Evolutionary conservation across 2,888 invertebrate genomes (phyloP).

Genomic region (Kryphioiulus occultus): DNA sequence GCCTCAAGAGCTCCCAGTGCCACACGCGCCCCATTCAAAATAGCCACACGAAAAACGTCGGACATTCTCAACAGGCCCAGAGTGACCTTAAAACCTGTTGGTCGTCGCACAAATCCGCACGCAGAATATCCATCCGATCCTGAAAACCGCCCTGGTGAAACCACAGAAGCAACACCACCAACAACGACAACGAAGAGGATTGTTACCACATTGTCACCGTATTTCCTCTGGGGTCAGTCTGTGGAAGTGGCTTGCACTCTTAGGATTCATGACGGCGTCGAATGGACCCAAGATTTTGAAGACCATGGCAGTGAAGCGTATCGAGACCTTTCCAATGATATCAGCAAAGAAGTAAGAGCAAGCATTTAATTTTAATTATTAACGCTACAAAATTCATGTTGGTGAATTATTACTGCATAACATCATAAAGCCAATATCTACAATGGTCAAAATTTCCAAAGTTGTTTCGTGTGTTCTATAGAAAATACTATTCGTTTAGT

Average conservation of each 20-base stretch:
- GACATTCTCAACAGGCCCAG: slow-evolving; percentile 48
- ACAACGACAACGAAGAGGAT: slow-evolving; percentile 51
- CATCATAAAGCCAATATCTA: no score
- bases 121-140: slow-evolving; percentile 52
- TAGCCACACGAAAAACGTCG: slow-evolving; percentile 50
- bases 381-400: no score
- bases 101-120: slow-evolving; percentile 41
- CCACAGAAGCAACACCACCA: slow-evolving; percentile 33
- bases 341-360: slow-evolving; percentile 75
- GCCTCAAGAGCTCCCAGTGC: slow-evolving; percentile 41
- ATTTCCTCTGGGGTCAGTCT: slow-evolving; percentile 53
- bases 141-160: slow-evolving; percentile 45
- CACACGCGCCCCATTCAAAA: slow-evolving; percentile 49
- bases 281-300: slow-evolving; percentile 84
- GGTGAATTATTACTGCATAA: no score
- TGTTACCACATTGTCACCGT: slow-evolving; percentile 53
- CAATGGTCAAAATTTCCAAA: no score
- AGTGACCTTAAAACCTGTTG: slow-evolving; percentile 42
- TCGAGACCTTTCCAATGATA: slow-evolving; percentile 81
- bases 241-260: slow-evolving; percentile 80
- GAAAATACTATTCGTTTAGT: no score
- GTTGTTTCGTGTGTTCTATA: no score
- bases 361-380: background rate
- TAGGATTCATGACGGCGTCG: slow-evolving; percentile 79
- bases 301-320: slow-evolving; percentile 88